Base-by-base conservation (phyloP, 2,888 invertebrate species). In the Cephus rjabovi region DNA sequence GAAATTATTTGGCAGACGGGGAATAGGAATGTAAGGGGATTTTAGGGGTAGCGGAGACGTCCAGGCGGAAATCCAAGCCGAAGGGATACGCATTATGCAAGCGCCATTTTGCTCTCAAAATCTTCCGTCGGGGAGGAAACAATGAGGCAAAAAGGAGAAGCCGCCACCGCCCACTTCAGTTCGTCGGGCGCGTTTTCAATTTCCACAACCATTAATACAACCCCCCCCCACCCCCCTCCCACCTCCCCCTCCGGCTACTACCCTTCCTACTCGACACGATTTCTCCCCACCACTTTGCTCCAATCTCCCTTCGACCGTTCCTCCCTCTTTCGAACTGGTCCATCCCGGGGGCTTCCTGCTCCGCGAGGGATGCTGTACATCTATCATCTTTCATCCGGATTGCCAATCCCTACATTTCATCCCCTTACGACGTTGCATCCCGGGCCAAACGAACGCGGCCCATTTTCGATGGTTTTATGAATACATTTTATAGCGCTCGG, bases 181-280 rank as follows among this genome's bases (percentile, higher is more conserved):
- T 74, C 69, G 84, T 81, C 83, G 84, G 83, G 86, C 87, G 87
- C 88, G 87, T 90, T 90, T 91, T 90, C 90, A 90, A 90, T 91
- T 90, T 90, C 88, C 89, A 89, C 86, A 83, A 87, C 89, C 90
- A 90, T 90, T 90, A 89, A 90, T 89, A 87, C 88, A 83, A 84
- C 84, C 30, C 30, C 30, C 30, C 30, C 30, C 86, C 83, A 79
- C 82, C 3, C 3, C 35, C 35, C 11, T 0, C 34, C 34, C 34
- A 34, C 11, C 12, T 0, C 12, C 35, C 35, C 12, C 35, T 12
- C 12, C 84, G 83, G 82, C 82, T 83, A 85, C 86, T 85, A 81
- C 83, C 83, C 56, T 56, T 56, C 56, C 56, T 56, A 56, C 56
- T 56, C 56, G 56, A 56, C 56, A 56, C 56, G 56, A 56, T 56